Evolutionary conservation across 2,113 vertebrate genomes (phyloP).

Genomic region (Chlorodrepanis virens): DNA sequence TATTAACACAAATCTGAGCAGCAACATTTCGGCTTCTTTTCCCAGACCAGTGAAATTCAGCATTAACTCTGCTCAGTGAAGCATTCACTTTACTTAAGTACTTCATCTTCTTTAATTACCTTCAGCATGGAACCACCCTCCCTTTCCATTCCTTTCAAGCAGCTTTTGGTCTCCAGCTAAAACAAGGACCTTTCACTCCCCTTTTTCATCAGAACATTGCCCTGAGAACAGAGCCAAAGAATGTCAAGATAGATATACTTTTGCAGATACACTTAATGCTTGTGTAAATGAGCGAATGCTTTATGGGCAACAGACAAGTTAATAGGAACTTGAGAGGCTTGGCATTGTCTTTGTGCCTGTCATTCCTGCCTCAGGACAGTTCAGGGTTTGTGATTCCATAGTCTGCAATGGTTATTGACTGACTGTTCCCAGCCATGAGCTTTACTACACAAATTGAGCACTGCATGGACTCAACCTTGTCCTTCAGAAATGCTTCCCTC

Average conservation of each 20-base stretch:
- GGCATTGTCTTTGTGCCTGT: no score
- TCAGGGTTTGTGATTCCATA: neutral
- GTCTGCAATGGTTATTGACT: neutral
- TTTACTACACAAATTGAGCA: neutral
- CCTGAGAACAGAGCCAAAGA: neutral
- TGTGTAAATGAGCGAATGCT: neutral
- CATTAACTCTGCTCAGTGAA: neutral
- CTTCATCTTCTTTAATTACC: constrained; percentile 6
- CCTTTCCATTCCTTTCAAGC: neutral
- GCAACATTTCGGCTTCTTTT: constrained; percentile 5
- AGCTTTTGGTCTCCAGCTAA: constrained; percentile 21
- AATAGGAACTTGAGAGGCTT: no score
- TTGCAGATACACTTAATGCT: neutral
- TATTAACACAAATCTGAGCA: neutral
- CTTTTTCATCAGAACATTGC: neutral
- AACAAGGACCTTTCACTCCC: neutral
- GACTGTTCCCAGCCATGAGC: neutral
- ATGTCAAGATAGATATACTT: neutral
- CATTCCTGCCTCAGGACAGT: neutral
- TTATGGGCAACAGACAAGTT: no score
- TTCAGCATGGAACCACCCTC: neutral
- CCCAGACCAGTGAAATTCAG: neutral
- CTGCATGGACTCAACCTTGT: neutral
- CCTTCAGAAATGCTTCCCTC: neutral
- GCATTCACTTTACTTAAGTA: neutral